Evolutionary conservation across 2,797 vertebrate species (phyloP), one percentile per base, ranked within the genome.

Genomic region (Protonibea diacanthus): DNA sequence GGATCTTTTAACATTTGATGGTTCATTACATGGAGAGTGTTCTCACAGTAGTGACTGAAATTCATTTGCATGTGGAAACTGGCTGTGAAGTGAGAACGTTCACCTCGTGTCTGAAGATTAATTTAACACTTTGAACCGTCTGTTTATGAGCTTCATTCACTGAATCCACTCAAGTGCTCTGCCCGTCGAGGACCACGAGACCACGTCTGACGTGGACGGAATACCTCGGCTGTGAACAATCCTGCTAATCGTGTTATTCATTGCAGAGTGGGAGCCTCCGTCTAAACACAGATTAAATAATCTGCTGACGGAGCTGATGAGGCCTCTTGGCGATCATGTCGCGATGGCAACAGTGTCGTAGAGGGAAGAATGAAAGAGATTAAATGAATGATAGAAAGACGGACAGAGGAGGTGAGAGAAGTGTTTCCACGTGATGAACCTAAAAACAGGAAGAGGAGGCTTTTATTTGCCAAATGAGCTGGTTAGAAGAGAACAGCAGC

Each of bases 91-190:
- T 47, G 60, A 66, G 65, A 78, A 56, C 62, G 44, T 45, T 15
- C 64, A 70, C 48, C 56, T 68, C 14, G 52, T 67, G 57, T 48
- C 51, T 85, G 66, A 49, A 67, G 71, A 71, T 81, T 71, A 17
- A 52, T 61, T 81, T 69, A 25, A 61, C 29, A 60, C 60, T 79
- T 76, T 29, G 52, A 49, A 33, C 17, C 15, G 14, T 38, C 14
- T 75, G 71, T 59, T 74, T 70, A 67, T 80, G 42, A 73, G 69
- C 64, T 69, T 62, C 53, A 53, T 70, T 79, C 48, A 48, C 8
- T 38, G 51, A 67, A 78, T 53, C 25, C 56, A 27, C 64, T 27
- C 14, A 23, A 75, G 62, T 45, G 62, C 47, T 61, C 6, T 12
- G 33, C 33, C 74, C 62, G 29, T 58, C 49, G 5, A 18, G 68